phyloP scores from a whole-genome alignment of 2,113 vertebrate genomes.

The Rhabdornis inornatus region DNA sequence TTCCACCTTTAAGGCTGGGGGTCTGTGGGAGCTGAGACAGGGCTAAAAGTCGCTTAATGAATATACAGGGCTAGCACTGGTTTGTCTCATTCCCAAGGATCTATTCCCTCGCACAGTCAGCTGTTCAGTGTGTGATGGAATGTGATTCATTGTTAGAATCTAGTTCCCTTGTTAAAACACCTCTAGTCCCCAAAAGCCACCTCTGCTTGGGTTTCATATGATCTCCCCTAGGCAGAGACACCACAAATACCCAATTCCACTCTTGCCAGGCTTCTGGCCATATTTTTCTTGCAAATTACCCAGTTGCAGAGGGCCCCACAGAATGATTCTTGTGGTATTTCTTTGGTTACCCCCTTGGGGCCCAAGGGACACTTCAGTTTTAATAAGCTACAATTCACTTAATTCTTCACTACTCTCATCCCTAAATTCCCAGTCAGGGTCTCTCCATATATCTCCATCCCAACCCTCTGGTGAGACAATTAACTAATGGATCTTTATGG shows the following conservation, averaged over 20 bases:
- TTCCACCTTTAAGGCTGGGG: not conserved
- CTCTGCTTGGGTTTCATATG: not conserved
- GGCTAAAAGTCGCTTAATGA: not conserved
- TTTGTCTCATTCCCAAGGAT: accelerated
- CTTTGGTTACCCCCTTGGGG: not conserved
- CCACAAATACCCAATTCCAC: not conserved
- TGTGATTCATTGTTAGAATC: no score
- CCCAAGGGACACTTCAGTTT: not conserved
- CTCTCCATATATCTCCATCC: no score
- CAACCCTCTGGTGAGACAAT: not conserved
- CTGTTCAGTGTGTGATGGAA: accelerated
- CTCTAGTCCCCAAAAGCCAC: not conserved
- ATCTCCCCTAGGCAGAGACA: not conserved
- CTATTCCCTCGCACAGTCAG: not conserved
- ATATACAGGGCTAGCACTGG: not conserved
- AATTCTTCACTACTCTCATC: not conserved
- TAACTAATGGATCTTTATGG: not conserved
- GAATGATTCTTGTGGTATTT: not conserved
- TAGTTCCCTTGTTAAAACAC: not conserved
- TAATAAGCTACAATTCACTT: not conserved
- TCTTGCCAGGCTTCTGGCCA: not conserved
- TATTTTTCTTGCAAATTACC: not conserved
- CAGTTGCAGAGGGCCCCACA: not conserved
- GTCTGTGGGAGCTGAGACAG: not conserved
- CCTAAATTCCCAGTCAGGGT: not conserved